Conservation (phyloP, 1,140 invertebrate species). For the Idris sp. region DNA sequence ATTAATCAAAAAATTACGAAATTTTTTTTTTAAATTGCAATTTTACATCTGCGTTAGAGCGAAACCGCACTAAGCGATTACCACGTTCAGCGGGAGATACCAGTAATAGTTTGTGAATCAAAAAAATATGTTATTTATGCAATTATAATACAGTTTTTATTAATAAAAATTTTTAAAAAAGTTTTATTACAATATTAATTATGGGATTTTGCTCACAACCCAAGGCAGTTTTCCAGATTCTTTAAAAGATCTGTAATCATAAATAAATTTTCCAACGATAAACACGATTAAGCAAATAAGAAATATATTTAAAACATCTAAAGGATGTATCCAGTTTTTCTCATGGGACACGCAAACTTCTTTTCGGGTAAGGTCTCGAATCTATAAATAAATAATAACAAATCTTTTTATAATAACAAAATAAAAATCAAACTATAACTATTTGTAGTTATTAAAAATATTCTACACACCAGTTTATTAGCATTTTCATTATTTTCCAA, state of each 20-base stretch:
- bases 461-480: slow-evolving; percentile 77
- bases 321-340: slow-evolving; percentile 79
- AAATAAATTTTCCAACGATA: slow-evolving; percentile 85
- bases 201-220: slow-evolving; percentile 86
- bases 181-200: no score
- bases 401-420: background rate
- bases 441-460: background rate
- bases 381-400: slow-evolving; percentile 66
- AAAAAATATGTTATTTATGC: no score
- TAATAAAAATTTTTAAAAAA: no score
- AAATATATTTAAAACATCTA: slow-evolving; percentile 86
- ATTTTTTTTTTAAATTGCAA: no score
- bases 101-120: no score
- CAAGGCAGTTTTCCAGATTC: slow-evolving; percentile 88
- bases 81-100: no score
- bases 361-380: slow-evolving; percentile 82
- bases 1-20: no score
- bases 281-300: slow-evolving; percentile 83
- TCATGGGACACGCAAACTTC: slow-evolving; percentile 81
- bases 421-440: background rate
- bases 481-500: slow-evolving; percentile 81
- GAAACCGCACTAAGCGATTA: no score
- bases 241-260: slow-evolving; percentile 89
- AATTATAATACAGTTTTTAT: no score
- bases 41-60: no score